These are phyloP conservation scores for Pogona vitticeps DNA, from an alignment of 2,113 vertebrate genomes.

Conservation along the genomic window DNA sequence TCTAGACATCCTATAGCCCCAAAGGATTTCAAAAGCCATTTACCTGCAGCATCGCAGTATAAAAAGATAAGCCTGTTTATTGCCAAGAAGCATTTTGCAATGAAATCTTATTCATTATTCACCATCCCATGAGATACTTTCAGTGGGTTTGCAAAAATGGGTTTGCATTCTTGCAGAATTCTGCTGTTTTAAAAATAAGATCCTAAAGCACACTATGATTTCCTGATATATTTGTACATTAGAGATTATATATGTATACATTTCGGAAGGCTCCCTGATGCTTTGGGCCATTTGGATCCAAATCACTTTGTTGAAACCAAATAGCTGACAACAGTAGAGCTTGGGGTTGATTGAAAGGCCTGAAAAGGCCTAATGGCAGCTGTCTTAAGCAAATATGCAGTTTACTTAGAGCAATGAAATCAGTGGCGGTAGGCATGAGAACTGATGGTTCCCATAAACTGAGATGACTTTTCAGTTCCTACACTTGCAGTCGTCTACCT, in stretches of 20 bases:
- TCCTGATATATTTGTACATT: not conserved
- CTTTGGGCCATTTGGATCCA: not conserved
- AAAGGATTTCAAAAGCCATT: slow-evolving; percentile 12
- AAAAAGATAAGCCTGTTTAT: not conserved
- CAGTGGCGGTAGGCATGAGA: not conserved
- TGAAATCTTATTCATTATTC: slow-evolving; percentile 27
- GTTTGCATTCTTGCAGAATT: slow-evolving; percentile 6
- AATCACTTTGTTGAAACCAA: not conserved
- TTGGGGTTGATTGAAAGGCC: slow-evolving; percentile 14
- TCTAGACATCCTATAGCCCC: not conserved
- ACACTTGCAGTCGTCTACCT: not conserved
- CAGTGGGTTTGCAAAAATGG: not conserved
- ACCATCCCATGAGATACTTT: not conserved
- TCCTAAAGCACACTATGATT: not conserved
- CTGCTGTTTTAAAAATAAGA: not conserved
- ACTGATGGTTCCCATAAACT: slow-evolving; percentile 2
- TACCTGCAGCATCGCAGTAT: not conserved
- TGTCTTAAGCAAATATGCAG: slow-evolving; percentile 16
- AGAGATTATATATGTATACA: not conserved
- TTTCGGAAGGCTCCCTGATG: not conserved
- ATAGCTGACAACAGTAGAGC: slow-evolving; percentile 2
- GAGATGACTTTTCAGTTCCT: not conserved
- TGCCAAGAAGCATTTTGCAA: slow-evolving; percentile 1
- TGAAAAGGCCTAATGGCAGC: not conserved
- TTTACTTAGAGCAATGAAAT: slow-evolving; percentile 7